These are phyloP conservation scores for Eilema sororculum DNA, from an alignment of 2,888 invertebrate genomes.

Conservation along the genomic window DNA sequence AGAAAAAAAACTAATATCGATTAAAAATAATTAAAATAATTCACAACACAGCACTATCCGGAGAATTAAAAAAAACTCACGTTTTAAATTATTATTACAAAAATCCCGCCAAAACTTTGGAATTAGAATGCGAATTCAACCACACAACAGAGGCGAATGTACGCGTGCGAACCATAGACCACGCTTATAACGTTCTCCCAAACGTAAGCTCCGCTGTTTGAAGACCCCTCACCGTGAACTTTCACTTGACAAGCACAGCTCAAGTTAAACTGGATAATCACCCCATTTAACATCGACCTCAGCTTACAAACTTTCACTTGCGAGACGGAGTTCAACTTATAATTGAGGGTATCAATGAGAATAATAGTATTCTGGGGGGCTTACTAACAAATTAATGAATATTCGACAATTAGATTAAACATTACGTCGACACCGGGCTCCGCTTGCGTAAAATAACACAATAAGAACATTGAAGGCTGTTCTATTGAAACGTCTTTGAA, in stretches of 20 bases:
- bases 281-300: constrained; percentile 28
- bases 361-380: constrained; percentile 53
- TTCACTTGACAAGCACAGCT: constrained; percentile 28
- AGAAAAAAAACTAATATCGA: constrained; percentile 48
- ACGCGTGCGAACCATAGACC: constrained; percentile 58
- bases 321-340: constrained; percentile 31
- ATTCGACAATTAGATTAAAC: constrained; percentile 70
- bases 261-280: constrained; percentile 23
- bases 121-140: constrained; percentile 56
- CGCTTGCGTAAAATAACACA: constrained; percentile 70
- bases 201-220: constrained; percentile 39
- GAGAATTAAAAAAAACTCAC: constrained; percentile 54
- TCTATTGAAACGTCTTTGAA: constrained; percentile 62
- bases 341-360: constrained; percentile 30
- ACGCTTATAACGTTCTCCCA: constrained; percentile 57
- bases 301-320: constrained; percentile 28
- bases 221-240: constrained; percentile 38
- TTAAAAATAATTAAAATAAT: constrained; percentile 34
- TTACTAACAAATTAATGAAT: constrained; percentile 72
- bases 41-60: constrained; percentile 55
- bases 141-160: constrained; percentile 56
- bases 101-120: constrained; percentile 45
- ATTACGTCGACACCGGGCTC: constrained; percentile 54
- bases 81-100: constrained; percentile 48
- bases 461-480: constrained; percentile 62